Conservation (phyloP, 2,888 invertebrate genomes). For the Marronus borbonicus region DNA sequence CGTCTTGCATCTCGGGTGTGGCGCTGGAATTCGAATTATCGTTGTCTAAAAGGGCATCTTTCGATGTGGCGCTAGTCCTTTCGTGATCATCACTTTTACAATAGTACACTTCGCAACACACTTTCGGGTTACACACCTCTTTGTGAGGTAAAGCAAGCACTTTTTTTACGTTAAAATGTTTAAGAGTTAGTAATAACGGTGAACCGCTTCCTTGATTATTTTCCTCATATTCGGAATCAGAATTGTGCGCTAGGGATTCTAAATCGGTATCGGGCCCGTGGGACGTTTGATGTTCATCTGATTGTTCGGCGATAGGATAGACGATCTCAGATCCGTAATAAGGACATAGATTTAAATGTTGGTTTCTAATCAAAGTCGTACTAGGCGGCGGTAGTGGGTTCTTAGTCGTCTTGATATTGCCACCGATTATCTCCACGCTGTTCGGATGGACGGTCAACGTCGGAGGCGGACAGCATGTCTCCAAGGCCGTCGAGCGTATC, state of each 20-base stretch:
- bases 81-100: slow-evolving; percentile 73
- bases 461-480: slow-evolving; percentile 80
- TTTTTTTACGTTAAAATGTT: slow-evolving; percentile 69
- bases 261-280: slow-evolving; percentile 77
- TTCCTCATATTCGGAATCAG: slow-evolving; percentile 79
- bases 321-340: slow-evolving; percentile 84
- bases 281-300: slow-evolving; percentile 83
- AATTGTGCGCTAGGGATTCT: slow-evolving; percentile 73
- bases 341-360: slow-evolving; percentile 80
- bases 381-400: slow-evolving; percentile 83
- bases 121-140: slow-evolving; percentile 51
- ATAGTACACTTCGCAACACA: slow-evolving; percentile 57
- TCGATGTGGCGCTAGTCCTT: slow-evolving; percentile 80
- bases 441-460: slow-evolving; percentile 87
- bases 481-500: slow-evolving; percentile 81
- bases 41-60: slow-evolving; percentile 79
- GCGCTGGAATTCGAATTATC: slow-evolving; percentile 75
- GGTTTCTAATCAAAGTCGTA: slow-evolving; percentile 79
- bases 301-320: slow-evolving; percentile 89
- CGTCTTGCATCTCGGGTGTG: slow-evolving; percentile 73
- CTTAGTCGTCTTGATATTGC: slow-evolving; percentile 74
- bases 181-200: slow-evolving; percentile 76
- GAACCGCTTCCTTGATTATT: slow-evolving; percentile 81
- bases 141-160: slow-evolving; percentile 61
- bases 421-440: slow-evolving; percentile 83